Evolutionary conservation across 2,113 vertebrate species (phyloP).

Genomic region (Notothenia rossii): DNA sequence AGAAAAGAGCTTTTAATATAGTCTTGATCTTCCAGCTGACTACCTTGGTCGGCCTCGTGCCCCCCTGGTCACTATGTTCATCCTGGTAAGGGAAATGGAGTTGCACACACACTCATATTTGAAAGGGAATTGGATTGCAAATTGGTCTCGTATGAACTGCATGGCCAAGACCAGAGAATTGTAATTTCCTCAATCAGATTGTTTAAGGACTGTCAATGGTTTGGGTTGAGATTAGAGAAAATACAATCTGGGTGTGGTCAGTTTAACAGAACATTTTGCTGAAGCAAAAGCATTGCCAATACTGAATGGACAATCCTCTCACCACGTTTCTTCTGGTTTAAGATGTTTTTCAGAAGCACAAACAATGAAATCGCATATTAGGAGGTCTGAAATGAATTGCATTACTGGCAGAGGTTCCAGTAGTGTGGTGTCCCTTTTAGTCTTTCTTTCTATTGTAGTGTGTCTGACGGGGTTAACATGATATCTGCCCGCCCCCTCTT

Average conservation of each 20-base stretch:
- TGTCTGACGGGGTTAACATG: constrained; percentile 44
- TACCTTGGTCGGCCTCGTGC: no score
- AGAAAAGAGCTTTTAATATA: no score
- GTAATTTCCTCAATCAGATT: constrained; percentile 28
- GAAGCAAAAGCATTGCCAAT: neutral
- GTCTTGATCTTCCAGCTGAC: no score
- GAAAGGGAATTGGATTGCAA: constrained; percentile 66
- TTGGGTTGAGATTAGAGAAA: constrained; percentile 23
- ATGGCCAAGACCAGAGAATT: constrained; percentile 25
- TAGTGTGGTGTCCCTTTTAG: constrained; percentile 4
- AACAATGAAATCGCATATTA: neutral
- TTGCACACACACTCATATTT: no score
- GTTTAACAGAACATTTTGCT: constrained; percentile 26
- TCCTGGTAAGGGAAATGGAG: no score
- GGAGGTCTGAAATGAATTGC: neutral
- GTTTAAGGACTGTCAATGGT: constrained; percentile 29
- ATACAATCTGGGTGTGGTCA: constrained; percentile 39
- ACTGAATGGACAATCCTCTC: neutral
- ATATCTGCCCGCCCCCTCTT: constrained; percentile 34
- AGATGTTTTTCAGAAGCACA: neutral
- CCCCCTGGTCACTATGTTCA: no score
- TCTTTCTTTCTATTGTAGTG: constrained; percentile 8
- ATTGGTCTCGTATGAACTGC: constrained; percentile 58
- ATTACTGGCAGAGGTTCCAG: neutral
- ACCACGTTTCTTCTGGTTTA: neutral